Conservation (phyloP, 2,888 invertebrate species). For the Pachydiplax longipennis region DNA sequence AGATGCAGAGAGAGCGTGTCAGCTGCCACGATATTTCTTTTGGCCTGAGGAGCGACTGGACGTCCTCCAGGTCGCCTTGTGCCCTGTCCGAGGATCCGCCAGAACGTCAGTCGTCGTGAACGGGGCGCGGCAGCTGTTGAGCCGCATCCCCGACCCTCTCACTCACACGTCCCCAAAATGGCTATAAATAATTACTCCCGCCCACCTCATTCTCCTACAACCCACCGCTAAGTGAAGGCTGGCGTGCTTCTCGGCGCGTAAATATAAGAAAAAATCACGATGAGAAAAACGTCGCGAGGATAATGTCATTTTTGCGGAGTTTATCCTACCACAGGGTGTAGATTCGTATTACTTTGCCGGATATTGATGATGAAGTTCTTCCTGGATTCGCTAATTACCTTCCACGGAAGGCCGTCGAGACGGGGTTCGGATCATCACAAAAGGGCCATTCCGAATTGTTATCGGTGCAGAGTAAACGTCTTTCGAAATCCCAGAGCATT, state of each 20-base stretch:
- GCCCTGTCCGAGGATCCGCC: constrained; percentile 5
- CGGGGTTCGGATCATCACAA: too few species aligned
- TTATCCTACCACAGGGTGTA: too few species aligned
- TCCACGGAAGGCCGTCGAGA: too few species aligned
- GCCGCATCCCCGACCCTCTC: background rate
- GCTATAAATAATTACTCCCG: background rate
- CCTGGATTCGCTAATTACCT: too few species aligned
- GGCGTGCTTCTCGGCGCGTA: background rate
- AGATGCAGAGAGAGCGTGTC: background rate
- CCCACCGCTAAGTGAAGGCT: background rate
- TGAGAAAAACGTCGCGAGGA: background rate
- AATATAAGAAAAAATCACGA: background rate
- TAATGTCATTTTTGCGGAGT: too few species aligned
- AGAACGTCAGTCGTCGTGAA: background rate
- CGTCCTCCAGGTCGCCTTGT: constrained; percentile 16
- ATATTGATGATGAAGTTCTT: too few species aligned
- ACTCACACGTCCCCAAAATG: background rate
- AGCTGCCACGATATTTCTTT: background rate
- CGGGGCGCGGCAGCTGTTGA: background rate
- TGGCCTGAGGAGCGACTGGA: background rate
- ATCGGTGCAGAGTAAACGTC: too few species aligned
- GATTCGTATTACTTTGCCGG: too few species aligned
- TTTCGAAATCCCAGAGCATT: too few species aligned
- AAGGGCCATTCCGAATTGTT: too few species aligned
- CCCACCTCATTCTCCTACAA: background rate